Conservation (phyloP, 2,113 vertebrate genomes). For the Grantiella picta region DNA sequence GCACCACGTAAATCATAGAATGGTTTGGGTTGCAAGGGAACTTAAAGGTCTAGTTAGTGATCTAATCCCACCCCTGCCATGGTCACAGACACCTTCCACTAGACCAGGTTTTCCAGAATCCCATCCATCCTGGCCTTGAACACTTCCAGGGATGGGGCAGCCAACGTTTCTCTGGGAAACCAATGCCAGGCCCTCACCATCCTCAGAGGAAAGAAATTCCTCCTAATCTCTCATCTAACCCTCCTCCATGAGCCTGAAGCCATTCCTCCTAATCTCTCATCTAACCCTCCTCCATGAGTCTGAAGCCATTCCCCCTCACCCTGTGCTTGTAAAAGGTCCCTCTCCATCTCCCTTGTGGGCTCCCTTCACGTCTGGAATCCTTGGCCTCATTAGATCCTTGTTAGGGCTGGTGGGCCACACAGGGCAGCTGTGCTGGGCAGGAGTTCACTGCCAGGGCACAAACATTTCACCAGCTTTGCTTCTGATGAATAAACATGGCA, state of each 20-base stretch:
- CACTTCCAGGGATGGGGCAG: background rate
- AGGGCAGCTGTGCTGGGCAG: background rate
- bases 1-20: background rate
- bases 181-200: background rate
- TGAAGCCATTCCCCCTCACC: background rate
- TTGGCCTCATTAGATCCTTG: rapidly evolving
- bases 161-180: background rate
- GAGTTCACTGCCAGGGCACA: background rate
- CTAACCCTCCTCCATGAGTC: background rate
- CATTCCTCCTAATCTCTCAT: background rate
- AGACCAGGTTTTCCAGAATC: background rate
- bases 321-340: background rate
- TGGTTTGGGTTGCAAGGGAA: background rate
- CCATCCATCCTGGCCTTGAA: background rate
- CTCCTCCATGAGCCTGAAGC: background rate
- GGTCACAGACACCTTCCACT: background rate
- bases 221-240: background rate
- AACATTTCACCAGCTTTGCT: background rate
- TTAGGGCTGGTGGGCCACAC: background rate
- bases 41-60: background rate
- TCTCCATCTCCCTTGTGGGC: background rate
- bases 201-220: background rate
- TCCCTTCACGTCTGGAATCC: background rate
- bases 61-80: background rate
- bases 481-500: background rate